Base-by-base conservation (phyloP, 2,888 invertebrate genomes). In the Euplexia lucipara region DNA sequence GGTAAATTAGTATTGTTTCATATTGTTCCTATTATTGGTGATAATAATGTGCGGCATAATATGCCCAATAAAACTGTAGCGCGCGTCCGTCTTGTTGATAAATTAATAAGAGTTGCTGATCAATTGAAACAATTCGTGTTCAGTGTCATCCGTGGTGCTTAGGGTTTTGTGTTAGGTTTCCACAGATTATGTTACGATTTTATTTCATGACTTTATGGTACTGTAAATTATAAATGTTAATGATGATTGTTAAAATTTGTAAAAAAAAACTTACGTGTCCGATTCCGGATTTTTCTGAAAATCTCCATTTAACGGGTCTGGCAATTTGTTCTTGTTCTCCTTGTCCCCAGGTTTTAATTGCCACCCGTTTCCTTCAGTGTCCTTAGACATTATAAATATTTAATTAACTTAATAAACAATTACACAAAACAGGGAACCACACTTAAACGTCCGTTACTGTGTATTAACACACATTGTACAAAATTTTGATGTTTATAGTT, bases 301-400 rank as follows among this genome's bases (percentile, higher is more conserved):
- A 48, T 80, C 72, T 65, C 81, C 83, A 70, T 83, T 83, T 8
- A 77, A 59, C 4, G 79, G 68, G 39, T 83, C 83, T 14, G 71
- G 78, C 22, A 86, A 58, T 49, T 77, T 79, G 42, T 86, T 85
- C 49, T 70, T 75, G 26, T 73, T 81, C 42, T 81, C 83, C 59
- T 76, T 77, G 14, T 76, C 79, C 9, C 77, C 75, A 20, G 76
- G 76, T 14, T 83, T 78, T n/a, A 82, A 63, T 49, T 75, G 79
- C 86, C 86, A 86, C 12, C 74, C 80, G 42, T 77, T 75, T 18
- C 62, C 78, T 20, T 81, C 76, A 32, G 81, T 39, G 7, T 80
- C 86, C 87, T 88, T 87, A 9, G 64, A 66, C 88, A 88, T 87
- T 70, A 60, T 79, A 56, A 79, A 81, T 42, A 66, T n/a, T n/a